These are phyloP conservation scores for Plumapathes pennacea DNA, from an alignment of 92 coral and sea anemone genomes.

Conservation along the genomic window DNA sequence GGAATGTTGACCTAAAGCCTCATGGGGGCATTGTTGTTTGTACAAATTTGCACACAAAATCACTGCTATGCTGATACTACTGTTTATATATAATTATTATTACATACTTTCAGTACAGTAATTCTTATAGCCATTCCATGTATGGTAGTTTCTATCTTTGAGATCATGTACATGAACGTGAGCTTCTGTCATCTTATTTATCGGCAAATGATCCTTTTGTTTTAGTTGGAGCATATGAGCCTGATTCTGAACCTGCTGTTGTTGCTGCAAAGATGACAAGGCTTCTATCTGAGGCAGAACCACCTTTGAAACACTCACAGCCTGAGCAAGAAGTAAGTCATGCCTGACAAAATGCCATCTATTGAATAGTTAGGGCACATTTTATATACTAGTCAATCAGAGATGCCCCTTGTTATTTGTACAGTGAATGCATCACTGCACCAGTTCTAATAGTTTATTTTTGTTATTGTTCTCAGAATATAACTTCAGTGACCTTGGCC, in stretches of 20 bases:
- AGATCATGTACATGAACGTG: background rate
- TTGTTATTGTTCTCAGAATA: conserved; percentile 38
- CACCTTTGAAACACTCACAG: conserved; percentile 21
- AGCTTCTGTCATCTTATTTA: no score
- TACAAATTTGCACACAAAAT: background rate
- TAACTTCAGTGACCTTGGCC: conserved; percentile 43
- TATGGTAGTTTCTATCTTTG: background rate
- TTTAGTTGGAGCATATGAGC: conserved; percentile 78
- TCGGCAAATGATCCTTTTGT: no score
- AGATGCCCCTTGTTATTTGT: background rate
- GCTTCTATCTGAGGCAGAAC: conserved; percentile 87
- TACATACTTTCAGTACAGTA: no score
- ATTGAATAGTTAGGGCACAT: background rate
- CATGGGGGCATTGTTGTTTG: no score
- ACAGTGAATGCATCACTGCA: background rate
- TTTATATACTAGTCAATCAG: background rate
- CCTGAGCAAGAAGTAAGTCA: conserved; percentile 64
- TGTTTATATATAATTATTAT: no score
- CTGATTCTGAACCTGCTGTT: conserved; percentile 88
- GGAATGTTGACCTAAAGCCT: no score
- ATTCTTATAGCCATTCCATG: no score
- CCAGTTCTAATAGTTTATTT: background rate
- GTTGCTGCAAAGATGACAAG: conserved; percentile 78
- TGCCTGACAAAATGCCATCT: background rate
- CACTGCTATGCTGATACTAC: no score